Percentiles rank a stretch among this genome's conserved stretches.
Evolutionary conservation across 2,113 vertebrate species (phyloP).

Genomic region (Proterorhinus semilunaris): DNA sequence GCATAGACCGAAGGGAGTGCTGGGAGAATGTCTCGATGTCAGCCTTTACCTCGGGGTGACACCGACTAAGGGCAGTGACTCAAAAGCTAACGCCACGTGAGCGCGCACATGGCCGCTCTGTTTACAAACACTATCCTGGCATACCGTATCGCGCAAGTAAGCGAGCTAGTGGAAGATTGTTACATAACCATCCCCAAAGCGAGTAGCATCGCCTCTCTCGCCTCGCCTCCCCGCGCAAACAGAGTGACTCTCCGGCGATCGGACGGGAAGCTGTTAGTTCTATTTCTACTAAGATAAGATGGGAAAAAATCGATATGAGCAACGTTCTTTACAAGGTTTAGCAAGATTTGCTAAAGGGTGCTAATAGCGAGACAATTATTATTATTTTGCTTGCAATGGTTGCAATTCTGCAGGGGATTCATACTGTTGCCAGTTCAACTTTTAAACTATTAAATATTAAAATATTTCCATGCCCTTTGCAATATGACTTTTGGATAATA

Average conservation of each 20-base stretch:
- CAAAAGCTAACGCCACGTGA: conserved; percentile 69
- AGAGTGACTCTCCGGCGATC: conserved; percentile 37
- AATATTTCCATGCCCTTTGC: no score
- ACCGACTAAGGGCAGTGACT: conserved; percentile 59
- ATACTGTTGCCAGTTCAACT: conserved; percentile 1
- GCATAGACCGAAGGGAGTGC: conserved; percentile 36
- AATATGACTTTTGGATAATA: no score
- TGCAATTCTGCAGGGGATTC: conserved; percentile 1
- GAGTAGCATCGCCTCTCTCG: conserved; percentile 49
- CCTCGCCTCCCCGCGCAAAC: conserved; percentile 17
- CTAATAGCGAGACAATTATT: conserved; percentile 3
- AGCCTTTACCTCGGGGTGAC: conserved; percentile 70
- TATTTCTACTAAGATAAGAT: conserved; percentile 16
- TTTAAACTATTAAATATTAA: background rate
- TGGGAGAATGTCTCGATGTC: conserved; percentile 48
- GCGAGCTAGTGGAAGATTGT: conserved; percentile 47
- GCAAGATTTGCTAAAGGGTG: conserved; percentile 7
- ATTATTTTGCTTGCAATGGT: conserved; percentile 3
- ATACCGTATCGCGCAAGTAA: conserved; percentile 61
- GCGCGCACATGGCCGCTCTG: conserved; percentile 78
- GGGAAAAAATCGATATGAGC: conserved; percentile 17
- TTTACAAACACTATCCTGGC: conserved; percentile 85
- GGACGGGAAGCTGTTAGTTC: conserved; percentile 30
- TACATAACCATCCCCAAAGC: conserved; percentile 68
- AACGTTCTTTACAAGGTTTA: background rate